Conservation (phyloP, 2,888 invertebrate genomes). For the Isotomurus palustris region DNA sequence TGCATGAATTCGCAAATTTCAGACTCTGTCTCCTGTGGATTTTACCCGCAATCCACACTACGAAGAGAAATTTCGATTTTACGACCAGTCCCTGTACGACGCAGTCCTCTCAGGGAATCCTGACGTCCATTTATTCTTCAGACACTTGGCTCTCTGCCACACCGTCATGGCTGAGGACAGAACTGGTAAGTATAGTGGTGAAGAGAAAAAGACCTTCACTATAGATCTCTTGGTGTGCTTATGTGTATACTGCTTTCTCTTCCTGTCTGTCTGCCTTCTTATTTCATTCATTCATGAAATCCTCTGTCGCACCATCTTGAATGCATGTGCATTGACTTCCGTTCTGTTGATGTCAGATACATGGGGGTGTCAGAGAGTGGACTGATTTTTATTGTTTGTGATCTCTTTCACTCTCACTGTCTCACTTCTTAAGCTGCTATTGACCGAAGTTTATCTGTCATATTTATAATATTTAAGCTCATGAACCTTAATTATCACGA, state of each 20-base stretch:
- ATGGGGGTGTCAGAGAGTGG: not conserved
- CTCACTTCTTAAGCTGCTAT: not conserved
- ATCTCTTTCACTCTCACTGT: not conserved
- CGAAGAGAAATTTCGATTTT: conserved; percentile 91
- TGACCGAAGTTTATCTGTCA: not conserved
- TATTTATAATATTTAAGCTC: not conserved
- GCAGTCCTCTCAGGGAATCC: conserved; percentile 71
- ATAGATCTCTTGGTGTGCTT: too few relatives aligned
- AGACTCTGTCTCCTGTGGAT: conserved; percentile 76
- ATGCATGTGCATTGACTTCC: too few relatives aligned
- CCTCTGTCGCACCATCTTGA: too few relatives aligned
- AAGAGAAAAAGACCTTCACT: too few relatives aligned
- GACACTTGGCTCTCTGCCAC: conserved; percentile 89
- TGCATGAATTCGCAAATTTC: conserved; percentile 46
- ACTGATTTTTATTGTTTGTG: conserved; percentile 1
- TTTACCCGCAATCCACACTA: conserved; percentile 91
- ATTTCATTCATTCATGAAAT: too few relatives aligned
- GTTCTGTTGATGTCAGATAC: too few relatives aligned
- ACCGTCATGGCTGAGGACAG: conserved; percentile 97
- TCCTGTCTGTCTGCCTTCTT: too few relatives aligned
- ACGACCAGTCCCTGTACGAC: conserved; percentile 77
- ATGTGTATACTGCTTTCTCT: too few relatives aligned
- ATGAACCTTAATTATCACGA: not conserved
- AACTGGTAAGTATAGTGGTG: conserved; percentile 60
- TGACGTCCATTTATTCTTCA: conserved; percentile 81